Evolutionary conservation across 2,797 vertebrate species (phyloP).

Genomic region (Aplochiton taeniatus): DNA sequence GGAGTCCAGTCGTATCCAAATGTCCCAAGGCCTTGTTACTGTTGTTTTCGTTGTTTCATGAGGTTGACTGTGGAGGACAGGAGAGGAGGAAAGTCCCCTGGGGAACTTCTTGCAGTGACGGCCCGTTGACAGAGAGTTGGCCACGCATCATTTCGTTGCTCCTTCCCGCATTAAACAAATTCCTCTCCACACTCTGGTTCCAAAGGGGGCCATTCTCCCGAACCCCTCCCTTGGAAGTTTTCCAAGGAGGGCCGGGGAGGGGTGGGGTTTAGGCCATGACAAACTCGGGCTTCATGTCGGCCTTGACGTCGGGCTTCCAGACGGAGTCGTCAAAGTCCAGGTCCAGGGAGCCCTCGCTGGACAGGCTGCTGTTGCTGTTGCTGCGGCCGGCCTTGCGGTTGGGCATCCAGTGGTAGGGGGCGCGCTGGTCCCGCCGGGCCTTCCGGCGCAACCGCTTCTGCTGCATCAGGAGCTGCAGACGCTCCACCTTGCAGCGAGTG

Average conservation of each 20-base stretch:
- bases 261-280: slow-evolving; percentile 85
- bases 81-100: slow-evolving; percentile 52
- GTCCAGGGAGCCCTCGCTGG: slow-evolving; percentile 90
- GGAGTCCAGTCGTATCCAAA: slow-evolving; percentile 56
- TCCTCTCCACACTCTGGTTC: slow-evolving; percentile 23
- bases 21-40: slow-evolving; percentile 55
- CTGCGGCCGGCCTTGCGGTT: slow-evolving; percentile 91
- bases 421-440: slow-evolving; percentile 88
- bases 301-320: slow-evolving; percentile 96
- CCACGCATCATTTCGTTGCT: slow-evolving; percentile 30
- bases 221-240: too few relatives aligned
- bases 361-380: slow-evolving; percentile 91
- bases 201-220: too few relatives aligned
- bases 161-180: slow-evolving; percentile 37
- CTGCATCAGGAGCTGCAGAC: slow-evolving; percentile 95
- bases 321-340: slow-evolving; percentile 96
- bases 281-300: slow-evolving; percentile 94
- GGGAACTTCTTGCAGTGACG: slow-evolving; percentile 43
- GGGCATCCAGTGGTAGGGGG: slow-evolving; percentile 91
- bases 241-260: too few relatives aligned
- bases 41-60: slow-evolving; percentile 54
- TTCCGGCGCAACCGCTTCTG: slow-evolving; percentile 94
- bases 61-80: slow-evolving; percentile 59
- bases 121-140: slow-evolving; percentile 30
- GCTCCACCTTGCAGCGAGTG: slow-evolving; percentile 96